Conservation (phyloP, 2,797 vertebrate species). For the Australoheros facetus region DNA sequence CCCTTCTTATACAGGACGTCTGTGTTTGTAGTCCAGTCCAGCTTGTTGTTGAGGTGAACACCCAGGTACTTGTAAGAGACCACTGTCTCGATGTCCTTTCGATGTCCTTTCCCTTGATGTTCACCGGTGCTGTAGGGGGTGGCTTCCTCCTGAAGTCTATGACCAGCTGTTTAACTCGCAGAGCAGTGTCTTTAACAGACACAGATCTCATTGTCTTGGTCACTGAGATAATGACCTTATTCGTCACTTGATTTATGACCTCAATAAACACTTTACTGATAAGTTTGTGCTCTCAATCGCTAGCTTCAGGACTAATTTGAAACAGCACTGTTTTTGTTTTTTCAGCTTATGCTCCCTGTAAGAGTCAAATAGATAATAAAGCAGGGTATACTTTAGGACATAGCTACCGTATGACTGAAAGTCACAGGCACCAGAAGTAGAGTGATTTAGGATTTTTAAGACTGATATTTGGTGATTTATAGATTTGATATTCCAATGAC, state of each 20-base stretch:
- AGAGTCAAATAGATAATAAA: neutral
- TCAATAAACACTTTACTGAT: neutral
- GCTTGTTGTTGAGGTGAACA: too few relatives aligned
- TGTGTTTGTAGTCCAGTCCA: too few relatives aligned
- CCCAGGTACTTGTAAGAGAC: too few relatives aligned
- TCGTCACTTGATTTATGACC: neutral
- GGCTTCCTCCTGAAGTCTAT: too few relatives aligned
- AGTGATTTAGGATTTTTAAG: neutral
- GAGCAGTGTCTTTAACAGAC: neutral
- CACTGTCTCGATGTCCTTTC: too few relatives aligned
- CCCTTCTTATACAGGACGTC: too few relatives aligned
- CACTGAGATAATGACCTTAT: too few relatives aligned
- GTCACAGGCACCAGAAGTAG: neutral
- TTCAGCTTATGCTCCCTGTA: neutral
- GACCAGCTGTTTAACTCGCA: neutral
- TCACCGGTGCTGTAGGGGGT: too few relatives aligned
- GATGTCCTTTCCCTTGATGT: too few relatives aligned
- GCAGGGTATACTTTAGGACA: fast-evolving
- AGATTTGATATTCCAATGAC: neutral
- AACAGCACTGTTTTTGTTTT: neutral
- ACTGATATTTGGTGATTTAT: neutral
- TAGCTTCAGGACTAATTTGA: neutral
- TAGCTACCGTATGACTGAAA: neutral
- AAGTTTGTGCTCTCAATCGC: neutral
- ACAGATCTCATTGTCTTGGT: neutral